Percentiles rank a stretch among this genome's conserved stretches.
Evolutionary conservation across 2,113 vertebrate genomes (phyloP).

Genomic region (Malurus melanocephalus): DNA sequence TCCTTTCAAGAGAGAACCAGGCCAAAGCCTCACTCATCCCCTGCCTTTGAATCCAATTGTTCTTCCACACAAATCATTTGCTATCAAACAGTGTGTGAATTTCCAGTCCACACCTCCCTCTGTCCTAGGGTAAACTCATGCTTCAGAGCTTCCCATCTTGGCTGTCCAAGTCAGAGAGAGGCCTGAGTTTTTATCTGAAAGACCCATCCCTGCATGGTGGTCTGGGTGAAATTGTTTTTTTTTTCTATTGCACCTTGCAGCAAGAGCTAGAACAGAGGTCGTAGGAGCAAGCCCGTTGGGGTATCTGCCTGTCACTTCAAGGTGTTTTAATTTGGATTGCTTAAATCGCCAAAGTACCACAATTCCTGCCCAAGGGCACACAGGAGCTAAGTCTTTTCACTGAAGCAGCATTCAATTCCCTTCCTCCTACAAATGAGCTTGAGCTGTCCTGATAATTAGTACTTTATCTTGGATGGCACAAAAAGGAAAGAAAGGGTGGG

Average conservation of each 20-base stretch:
- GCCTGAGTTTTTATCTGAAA: neutral
- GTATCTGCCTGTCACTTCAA: slow-evolving; percentile 21
- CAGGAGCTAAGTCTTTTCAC: slow-evolving; percentile 41
- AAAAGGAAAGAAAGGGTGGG: neutral
- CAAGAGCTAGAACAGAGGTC: neutral
- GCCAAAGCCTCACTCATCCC: neutral
- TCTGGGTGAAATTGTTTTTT: neutral
- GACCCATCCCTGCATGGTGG: neutral
- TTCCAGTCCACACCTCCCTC: neutral
- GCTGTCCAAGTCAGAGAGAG: neutral
- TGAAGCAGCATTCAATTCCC: slow-evolving; percentile 55
- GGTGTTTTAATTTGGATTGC: slow-evolving; percentile 47
- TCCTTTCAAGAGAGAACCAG: neutral
- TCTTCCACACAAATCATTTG: neutral
- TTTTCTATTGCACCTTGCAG: neutral
- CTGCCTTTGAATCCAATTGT: neutral
- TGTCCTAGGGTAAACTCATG: neutral
- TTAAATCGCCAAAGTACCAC: slow-evolving; percentile 36
- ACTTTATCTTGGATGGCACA: slow-evolving; percentile 53
- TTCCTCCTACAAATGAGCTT: slow-evolving; percentile 65
- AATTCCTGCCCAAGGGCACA: slow-evolving; percentile 48
- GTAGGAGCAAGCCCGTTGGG: neutral
- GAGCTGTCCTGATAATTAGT: slow-evolving; percentile 69
- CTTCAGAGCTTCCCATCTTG: neutral
- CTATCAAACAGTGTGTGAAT: neutral